Evolutionary conservation across 2,113 vertebrate genomes (phyloP).

Genomic region (Pelecanus crispus): DNA sequence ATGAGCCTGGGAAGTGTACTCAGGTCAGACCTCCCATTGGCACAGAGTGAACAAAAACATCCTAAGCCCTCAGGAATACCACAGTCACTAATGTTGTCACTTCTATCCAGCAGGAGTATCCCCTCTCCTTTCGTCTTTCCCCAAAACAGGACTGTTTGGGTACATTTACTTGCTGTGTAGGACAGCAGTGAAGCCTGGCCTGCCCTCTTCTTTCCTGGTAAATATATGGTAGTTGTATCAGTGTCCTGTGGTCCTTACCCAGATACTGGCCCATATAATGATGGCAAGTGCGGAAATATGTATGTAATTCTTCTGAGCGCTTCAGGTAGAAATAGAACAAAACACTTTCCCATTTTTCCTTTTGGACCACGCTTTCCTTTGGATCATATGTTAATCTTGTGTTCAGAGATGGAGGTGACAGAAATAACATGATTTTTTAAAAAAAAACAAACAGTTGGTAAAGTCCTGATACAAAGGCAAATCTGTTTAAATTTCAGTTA

Average conservation of each 20-base stretch:
- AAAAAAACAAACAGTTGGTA: not conserved
- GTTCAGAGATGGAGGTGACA: not conserved
- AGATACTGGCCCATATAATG: not conserved
- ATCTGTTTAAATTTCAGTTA: not conserved
- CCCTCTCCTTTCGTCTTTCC: not conserved
- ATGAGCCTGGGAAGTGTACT: not conserved
- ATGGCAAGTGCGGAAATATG: not conserved
- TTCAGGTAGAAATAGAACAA: not conserved
- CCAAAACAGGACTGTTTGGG: not conserved
- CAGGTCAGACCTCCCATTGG: not conserved
- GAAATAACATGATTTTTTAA: not conserved
- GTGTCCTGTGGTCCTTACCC: not conserved
- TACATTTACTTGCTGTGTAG: not conserved
- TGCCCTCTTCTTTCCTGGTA: not conserved
- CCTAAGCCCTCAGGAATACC: not conserved
- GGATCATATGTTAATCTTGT: not conserved
- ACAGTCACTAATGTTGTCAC: fast-evolving
- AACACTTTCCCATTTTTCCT: not conserved
- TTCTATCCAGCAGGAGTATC: not conserved
- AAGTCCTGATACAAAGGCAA: not conserved
- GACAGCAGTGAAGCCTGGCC: not conserved
- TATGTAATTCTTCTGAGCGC: not conserved
- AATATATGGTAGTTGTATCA: not conserved
- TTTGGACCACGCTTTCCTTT: not conserved
- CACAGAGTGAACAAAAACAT: not conserved